phyloP scores from a whole-genome alignment of 2,888 invertebrate species.

The Rugalucina vietnamica region DNA sequence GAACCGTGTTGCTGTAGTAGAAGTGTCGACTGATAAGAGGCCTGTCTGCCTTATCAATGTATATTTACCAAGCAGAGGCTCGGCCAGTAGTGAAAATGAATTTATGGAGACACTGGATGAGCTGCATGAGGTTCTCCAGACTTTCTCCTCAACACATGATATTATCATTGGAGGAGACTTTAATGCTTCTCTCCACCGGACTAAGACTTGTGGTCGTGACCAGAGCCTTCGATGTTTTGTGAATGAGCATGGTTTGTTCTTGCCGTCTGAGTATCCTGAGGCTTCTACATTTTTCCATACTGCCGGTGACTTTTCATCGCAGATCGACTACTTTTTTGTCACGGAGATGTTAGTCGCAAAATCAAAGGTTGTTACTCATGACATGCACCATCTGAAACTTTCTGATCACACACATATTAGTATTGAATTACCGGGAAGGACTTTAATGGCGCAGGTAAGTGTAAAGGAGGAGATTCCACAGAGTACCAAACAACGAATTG shows the following conservation, averaged over 20 bases:
- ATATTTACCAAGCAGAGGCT: neutral
- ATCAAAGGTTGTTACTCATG: neutral
- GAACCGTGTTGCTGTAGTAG: neutral
- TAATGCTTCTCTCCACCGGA: slow-evolving; percentile 16
- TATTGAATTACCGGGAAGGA: neutral
- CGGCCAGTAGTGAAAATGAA: neutral
- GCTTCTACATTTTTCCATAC: neutral
- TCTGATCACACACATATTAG: neutral
- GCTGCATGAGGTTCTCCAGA: neutral
- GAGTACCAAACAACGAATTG: neutral
- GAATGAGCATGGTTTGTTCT: neutral
- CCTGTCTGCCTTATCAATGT: neutral
- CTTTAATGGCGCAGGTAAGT: neutral
- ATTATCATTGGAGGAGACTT: slow-evolving; percentile 18
- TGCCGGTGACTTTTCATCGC: neutral
- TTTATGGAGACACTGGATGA: neutral
- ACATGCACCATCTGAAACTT: neutral
- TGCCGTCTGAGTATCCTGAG: neutral
- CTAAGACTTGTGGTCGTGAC: neutral
- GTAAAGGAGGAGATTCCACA: neutral
- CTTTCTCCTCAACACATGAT: neutral
- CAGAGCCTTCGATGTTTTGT: neutral
- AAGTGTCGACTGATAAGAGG: neutral
- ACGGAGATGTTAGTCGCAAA: neutral
- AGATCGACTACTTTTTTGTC: slow-evolving; percentile 15